Base-by-base conservation (phyloP, 2,888 invertebrate genomes). In the Diploptera punctata region DNA sequence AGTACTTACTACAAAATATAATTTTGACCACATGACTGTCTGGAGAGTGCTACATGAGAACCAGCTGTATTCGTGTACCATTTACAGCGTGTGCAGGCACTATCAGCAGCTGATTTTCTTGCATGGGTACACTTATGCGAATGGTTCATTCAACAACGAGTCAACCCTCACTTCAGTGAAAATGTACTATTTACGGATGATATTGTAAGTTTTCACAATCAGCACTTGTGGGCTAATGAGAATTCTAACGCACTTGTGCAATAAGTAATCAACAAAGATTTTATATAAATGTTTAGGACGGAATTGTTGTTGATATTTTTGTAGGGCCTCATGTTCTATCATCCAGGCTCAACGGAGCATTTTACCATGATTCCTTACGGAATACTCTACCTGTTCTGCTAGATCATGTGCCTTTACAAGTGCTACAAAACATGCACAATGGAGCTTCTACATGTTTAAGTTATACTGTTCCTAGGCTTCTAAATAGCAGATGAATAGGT, bases 161-260 rank as follows among this genome's bases (percentile, higher is more conserved):
- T 31, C 61, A 61, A 33, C 33, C 29, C 29, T 61, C n/a, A 61
- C 18, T 61, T 61, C 18, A 61, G 61, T 61, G 10, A 29, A 61
- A 61, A 3, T 61, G 31, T 61, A n/a, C 61, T 61, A n/a, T 61
- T 61, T n/a, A 61, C 16, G 54, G 54, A 24, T 54, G 54, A 54
- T 5, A 54, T 54, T 21, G 54, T 54, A 21, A 24, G 21, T 21
- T 54, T 54, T 54, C 24, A 54, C 54, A 9, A 16, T 54, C 54
- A 54, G 54, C 54, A 54, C 54, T 5, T 49, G n/a, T 49, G 49
- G n/a, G 49, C n/a, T 49, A n/a, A 49, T n/a, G 49, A 13, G 49
- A 49, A 49, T 49, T n/a, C 49, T 4, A 49, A n/a, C 10, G n/a
- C 18, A 49, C 7, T 5, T 38, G 38, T 38, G 5, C 7, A 18